Percentiles rank a stretch among this genome's conserved stretches.
phyloP scores from a whole-genome alignment of 2,797 vertebrate genomes.

The Chrosomus eos region DNA sequence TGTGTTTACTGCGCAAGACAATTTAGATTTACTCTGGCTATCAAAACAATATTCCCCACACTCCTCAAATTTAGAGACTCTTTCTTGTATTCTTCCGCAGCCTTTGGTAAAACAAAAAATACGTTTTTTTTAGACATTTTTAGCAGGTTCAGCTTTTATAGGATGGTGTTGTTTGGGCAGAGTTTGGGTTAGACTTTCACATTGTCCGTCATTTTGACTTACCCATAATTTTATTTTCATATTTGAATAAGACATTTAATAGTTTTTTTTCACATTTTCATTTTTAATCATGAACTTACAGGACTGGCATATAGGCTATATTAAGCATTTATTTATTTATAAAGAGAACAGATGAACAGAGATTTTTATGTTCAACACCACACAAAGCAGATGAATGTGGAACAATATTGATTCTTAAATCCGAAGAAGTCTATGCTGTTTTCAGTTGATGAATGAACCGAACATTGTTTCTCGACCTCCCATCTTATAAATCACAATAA shows the following conservation, averaged over 20 bases:
- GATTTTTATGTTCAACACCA: neutral
- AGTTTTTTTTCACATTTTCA: neutral
- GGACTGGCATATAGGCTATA: neutral
- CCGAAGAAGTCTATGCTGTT: neutral
- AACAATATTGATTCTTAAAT: neutral
- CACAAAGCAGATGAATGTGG: neutral
- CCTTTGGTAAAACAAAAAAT: neutral
- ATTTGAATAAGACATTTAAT: neutral
- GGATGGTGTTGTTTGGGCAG: neutral
- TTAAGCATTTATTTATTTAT: neutral
- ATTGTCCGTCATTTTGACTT: neutral
- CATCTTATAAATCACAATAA: neutral
- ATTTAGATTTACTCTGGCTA: conserved; percentile 82
- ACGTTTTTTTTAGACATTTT: neutral
- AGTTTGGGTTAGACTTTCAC: neutral
- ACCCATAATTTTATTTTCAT: neutral
- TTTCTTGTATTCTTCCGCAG: conserved; percentile 24
- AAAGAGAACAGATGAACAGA: neutral
- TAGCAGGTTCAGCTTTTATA: neutral
- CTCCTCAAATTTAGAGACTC: conserved; percentile 17
- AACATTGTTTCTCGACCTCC: neutral
- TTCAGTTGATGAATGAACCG: neutral
- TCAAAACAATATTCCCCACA: conserved; percentile 85
- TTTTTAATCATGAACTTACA: neutral
- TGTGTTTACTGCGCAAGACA: conserved; percentile 75